Evolutionary conservation across 2,888 invertebrate species (phyloP), one percentile per base, ranked within the genome.

Genomic region (Cancer borealis): DNA sequence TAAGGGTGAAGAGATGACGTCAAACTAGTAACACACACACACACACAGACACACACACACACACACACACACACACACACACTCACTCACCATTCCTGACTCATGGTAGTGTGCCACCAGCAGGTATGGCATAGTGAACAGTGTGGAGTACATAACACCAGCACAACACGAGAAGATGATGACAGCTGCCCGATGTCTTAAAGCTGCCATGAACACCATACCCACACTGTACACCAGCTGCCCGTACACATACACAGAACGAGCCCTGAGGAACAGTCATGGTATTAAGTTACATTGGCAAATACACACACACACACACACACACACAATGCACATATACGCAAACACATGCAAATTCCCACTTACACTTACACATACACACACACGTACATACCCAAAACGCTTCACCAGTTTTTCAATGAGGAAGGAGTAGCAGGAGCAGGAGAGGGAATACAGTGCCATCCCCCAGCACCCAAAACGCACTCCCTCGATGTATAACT

Each of bases 391-490:
- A 97, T 97, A 97, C 97, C 97, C 97, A 96, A 97, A 97, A 96
- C 97, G 97, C 96, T 98, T 97, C 96, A 99, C 98, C 14, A 99
- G 97, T 96, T 97, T 98, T 96, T 99, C 99, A 95, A 99, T 99
- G 93, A 98, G 96, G 91, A 98, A 97, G 0, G 99, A 99, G 97
- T 99, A 99, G 96, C 98, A 98, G 21, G 99, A 98, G 96, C 99
- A 99, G 0, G 99, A 99, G n/a, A 99, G 96, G 0, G 99, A 99
- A 96, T 97, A 97, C 93, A 97, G 96, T 0, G 99, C 98, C 99
- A 99, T 99, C 47, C 99, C 99, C 98, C 98, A 98, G 96, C 99
- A 99, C 17, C 99, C 99, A 96, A 99, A 98, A 87, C 99, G 97
- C 0, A 99, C 99, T 0, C 99, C 99, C 79, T 98, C 98, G 96